phyloP scores from a whole-genome alignment of 2,888 invertebrate species.

The Andrena hattorfiana region DNA sequence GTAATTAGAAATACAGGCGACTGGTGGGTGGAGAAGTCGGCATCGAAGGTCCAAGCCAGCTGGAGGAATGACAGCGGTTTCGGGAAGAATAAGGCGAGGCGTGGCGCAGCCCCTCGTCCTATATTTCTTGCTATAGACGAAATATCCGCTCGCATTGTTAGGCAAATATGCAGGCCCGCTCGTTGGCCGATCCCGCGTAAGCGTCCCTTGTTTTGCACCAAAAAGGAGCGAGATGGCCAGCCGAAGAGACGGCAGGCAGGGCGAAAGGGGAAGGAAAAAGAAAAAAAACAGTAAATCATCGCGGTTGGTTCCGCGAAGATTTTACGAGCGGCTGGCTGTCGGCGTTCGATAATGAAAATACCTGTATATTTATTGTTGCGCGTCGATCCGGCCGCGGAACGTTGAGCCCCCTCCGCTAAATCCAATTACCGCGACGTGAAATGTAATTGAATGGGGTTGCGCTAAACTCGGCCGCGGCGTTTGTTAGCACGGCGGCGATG shows the following conservation, averaged over 20 bases:
- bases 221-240: slow-evolving; percentile 15
- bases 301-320: slow-evolving; percentile 63
- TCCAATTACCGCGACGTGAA: slow-evolving; percentile 69
- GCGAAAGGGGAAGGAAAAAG: not conserved
- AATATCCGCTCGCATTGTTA: slow-evolving; percentile 66
- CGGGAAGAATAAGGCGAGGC: slow-evolving; percentile 69
- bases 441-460: slow-evolving; percentile 59
- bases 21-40: slow-evolving; percentile 67
- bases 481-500: slow-evolving; percentile 30
- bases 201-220: slow-evolving; percentile 31
- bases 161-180: slow-evolving; percentile 61
- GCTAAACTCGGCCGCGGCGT: slow-evolving; percentile 55
- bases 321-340: slow-evolving; percentile 70
- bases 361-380: slow-evolving; percentile 69
- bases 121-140: slow-evolving; percentile 62
- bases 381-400: slow-evolving; percentile 51
- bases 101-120: slow-evolving; percentile 60
- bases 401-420: slow-evolving; percentile 51
- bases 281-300: slow-evolving; percentile 66
- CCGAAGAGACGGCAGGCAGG: not conserved
- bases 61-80: slow-evolving; percentile 72
- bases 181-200: slow-evolving; percentile 10
- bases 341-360: slow-evolving; percentile 73
- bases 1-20: slow-evolving; percentile 72
- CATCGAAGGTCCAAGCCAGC: slow-evolving; percentile 61